Base-by-base conservation (phyloP, 2,888 invertebrate genomes). In the Temnothorax rugatulus region DNA sequence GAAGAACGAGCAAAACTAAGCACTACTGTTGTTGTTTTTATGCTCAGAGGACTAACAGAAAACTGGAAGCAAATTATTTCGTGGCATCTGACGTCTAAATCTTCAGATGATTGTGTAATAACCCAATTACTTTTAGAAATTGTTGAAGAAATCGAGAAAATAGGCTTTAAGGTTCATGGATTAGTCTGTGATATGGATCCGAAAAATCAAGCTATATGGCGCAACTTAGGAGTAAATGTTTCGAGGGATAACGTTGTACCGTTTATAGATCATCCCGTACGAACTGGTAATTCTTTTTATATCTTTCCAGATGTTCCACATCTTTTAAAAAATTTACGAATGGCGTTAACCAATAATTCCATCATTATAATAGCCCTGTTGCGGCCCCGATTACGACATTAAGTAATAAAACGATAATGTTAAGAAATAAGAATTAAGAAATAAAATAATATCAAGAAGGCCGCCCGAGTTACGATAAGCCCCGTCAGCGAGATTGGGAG, bases 191-290 rank as follows among this genome's bases (percentile, higher is more conserved):
- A 61, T 34, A 61, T 61, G 34, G 61, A 34, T 18, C 61, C 34
- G 8, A 61, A 61, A 61, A 61, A 61, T 34, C 34, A 61, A 61
- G 61, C 61, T 3, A 61, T 61, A 61, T 61, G 34, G 61, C 34
- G 34, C 29, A 61, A 34, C 1, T 61, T 34, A 61, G 61, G 34
- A 34, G 8, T 61, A 4, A 61, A 61, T 2, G 34, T 61, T 29
- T 29, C 18, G 18, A 61, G 34, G 5, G 1, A 61, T 34, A 61
- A 61, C 18, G 41, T 41, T 25, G 25, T 25, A 25, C 25, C 25
- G 25, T 25, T 25, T 25, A 25, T 25, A 25, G 25, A 25, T 25
- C 25, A 25, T 25, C 25, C 25, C 1, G 25, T 25, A 25, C 25
- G 25, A 25, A 25, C 25, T 25, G 25, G 25, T 25, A 25, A 25